Evolutionary conservation across 1,140 invertebrate genomes (phyloP), one percentile per base, ranked within the genome.

Genomic region (Camponotus pennsylvanicus): DNA sequence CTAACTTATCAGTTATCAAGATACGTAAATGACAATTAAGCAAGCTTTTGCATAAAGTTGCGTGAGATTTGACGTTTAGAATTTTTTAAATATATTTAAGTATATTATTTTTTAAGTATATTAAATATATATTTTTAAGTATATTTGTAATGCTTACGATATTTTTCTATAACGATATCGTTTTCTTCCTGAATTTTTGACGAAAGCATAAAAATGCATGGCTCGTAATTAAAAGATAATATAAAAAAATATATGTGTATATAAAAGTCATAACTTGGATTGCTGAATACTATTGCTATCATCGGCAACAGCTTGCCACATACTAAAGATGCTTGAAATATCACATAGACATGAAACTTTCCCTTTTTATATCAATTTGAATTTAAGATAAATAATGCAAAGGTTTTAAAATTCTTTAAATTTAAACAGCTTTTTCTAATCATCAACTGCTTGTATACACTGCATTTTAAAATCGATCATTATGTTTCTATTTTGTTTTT

Each of bases 271-370:
- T 21, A 21, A 1, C 13, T 8, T 67, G n/a, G 40, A 40, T n/a
- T 69, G 37, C 15, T n/a, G 34, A 57, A 32, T 42, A 42, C 5
- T 69, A 32, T 70, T 40, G 37, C 15, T 15, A 57, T 8, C 21
- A 9, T 80, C 37, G 42, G 45, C 45, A 78, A 80, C 77, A 69
- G 32, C 49, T 80, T 49, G 59, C 3, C 18, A 13, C 34, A n/a
- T 59, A 40, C 49, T 55, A 69, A 27, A 6, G 55, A 9, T n/a
- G 18, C 37, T 11, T 79, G 18, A 2, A 37, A 45, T 18, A 55
- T 37, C 13, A n/a, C 4, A 18, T 40, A 59, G 32, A 45, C 21
- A 5, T 1, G 9, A 57, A 77, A 27, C 5, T 49, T 45, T 78
- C 11, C 34, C 21, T 78, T 49, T 45, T n/a, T 49, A 13, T 42